Conservation (phyloP, 2,888 invertebrate species). For the Xestia rhomboidea region DNA sequence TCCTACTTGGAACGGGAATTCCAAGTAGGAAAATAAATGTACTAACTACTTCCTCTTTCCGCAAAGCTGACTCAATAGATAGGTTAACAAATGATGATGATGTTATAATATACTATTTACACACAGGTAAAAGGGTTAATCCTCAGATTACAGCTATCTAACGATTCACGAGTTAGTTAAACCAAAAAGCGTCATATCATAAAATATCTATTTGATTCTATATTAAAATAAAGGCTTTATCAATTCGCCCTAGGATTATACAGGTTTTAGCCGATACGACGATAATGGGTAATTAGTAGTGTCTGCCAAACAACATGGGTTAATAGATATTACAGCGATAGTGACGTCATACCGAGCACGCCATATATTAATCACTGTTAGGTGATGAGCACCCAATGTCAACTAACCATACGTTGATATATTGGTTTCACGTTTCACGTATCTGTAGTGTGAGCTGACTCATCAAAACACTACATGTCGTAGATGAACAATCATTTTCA, state of each 20-base stretch:
- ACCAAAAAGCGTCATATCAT: conserved; percentile 24
- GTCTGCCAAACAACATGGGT: conserved; percentile 47
- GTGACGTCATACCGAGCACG: conserved; percentile 57
- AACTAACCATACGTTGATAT: conserved; percentile 9
- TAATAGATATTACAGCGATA: conserved; percentile 61
- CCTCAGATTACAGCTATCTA: conserved; percentile 25
- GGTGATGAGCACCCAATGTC: conserved; percentile 21
- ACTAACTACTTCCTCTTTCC: not conserved
- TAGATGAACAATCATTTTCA: not conserved
- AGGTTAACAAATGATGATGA: no score
- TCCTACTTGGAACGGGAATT: not conserved
- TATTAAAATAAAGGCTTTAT: conserved; percentile 50
- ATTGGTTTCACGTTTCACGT: conserved; percentile 45
- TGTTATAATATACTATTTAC: no score
- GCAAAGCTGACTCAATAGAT: no score
- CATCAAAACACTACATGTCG: not conserved
- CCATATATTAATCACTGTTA: conserved; percentile 57
- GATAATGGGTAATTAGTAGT: conserved; percentile 50
- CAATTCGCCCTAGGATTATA: conserved; percentile 34
- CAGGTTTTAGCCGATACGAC: conserved; percentile 21
- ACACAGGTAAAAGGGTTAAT: conserved; percentile 21
- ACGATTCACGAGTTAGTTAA: conserved; percentile 19
- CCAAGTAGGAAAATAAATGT: not conserved
- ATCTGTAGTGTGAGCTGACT: conserved; percentile 8
- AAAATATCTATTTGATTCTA: conserved; percentile 31